Evolutionary conservation across 2,113 vertebrate species (phyloP), one percentile per base, ranked within the genome.

Genomic region (Zosterops pallidus): DNA sequence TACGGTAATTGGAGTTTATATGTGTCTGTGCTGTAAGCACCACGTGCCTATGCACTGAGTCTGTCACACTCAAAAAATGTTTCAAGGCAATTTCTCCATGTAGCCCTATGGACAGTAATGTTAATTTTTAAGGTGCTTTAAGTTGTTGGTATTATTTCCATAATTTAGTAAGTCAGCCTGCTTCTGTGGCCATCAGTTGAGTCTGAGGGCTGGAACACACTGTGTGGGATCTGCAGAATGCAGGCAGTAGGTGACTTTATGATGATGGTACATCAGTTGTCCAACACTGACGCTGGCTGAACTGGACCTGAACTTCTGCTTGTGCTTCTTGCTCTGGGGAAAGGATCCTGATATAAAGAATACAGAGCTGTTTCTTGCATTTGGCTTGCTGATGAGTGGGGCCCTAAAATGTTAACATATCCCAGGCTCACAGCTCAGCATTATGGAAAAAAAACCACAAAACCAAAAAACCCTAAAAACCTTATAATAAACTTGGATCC

Each of bases 211-310:
- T 63, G 57, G 33, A 41, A 41, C n/a, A 53, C 17, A 6, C 57
- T 35, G 12, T 0, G 0, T 15, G 47, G 47, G 52, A 44, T 33
- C 44, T n/a, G n/a, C 37, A n/a, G 47, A 46, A 8, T 21, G 41
- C 44, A 35, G 50, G 35, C 55, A 37, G 55, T 5, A 18, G 22
- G 31, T 23, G 14, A 37, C 28, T 84, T 85, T 18, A 4, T 22
- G 25, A 9, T 18, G 17, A 23, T 39, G 52, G 5, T 19, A 20
- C 19, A 2, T 46, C 33, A 1, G 12, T 11, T 69, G 28, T 87
- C 76, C 44, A n/a, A 26, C 3, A 0, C 0, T 1, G 64, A 26
- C 0, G 0, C 56, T 23, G 76, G 28, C 41, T 47, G 28, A 46
- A 31, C 41, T 55, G 35, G 35, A 46, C 35, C 52, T 9, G 21